These are phyloP conservation scores for Danio kyathit DNA, from an alignment of 2,797 vertebrate genomes.

Conservation along the genomic window DNA sequence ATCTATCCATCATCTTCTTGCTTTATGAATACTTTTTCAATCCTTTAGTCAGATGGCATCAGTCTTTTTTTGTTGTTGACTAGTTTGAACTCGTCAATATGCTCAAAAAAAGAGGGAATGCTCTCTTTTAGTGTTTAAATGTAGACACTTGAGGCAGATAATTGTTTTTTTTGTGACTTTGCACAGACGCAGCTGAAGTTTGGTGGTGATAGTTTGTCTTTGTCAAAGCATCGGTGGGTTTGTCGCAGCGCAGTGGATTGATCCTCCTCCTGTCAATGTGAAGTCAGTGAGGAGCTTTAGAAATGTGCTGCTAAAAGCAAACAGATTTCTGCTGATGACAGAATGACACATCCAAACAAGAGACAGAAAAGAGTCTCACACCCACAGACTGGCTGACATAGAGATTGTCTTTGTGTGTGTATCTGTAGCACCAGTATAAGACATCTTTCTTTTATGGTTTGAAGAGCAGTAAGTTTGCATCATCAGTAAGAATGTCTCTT, in stretches of 20 bases:
- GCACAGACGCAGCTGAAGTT: not conserved
- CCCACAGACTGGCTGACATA: not conserved
- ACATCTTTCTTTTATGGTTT: not conserved
- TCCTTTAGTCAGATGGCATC: not conserved
- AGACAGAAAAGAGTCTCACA: slow-evolving; percentile 2
- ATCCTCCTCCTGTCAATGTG: slow-evolving; percentile 12
- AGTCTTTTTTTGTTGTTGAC: not conserved
- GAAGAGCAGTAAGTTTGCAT: not conserved
- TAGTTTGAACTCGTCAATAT: not conserved
- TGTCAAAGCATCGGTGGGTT: slow-evolving; percentile 2
- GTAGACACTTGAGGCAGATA: not conserved
- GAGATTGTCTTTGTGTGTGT: slow-evolving; percentile 7
- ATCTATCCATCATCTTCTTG: not conserved
- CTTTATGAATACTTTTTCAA: not conserved
- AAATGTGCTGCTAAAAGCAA: slow-evolving; percentile 17
- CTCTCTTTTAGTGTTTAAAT: not conserved
- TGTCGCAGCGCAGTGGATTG: slow-evolving; percentile 9
- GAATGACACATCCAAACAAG: slow-evolving; percentile 29
- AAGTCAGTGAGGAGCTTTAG: slow-evolving; percentile 16
- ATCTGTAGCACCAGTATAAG: not conserved
- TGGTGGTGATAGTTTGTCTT: slow-evolving; percentile 12
- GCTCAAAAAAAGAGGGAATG: not conserved
- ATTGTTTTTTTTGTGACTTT: slow-evolving; percentile 11
- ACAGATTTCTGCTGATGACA: slow-evolving; percentile 27
- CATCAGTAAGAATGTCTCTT: not conserved